Percentiles rank a stretch among this genome's conserved stretches.
phyloP scores from a whole-genome alignment of 2,888 invertebrate species.

The Galerucella calmariensis region DNA sequence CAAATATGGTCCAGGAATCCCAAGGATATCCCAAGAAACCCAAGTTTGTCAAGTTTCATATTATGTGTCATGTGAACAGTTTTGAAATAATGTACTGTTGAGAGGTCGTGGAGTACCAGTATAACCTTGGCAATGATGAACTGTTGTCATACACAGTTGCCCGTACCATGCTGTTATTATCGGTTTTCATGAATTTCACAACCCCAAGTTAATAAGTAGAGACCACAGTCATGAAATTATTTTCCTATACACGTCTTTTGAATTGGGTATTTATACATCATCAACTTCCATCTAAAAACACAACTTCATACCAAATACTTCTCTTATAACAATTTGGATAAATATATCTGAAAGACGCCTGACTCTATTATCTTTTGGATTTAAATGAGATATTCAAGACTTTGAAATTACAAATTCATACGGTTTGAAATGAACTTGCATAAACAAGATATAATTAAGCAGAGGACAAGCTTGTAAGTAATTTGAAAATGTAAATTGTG shows the following conservation, averaged over 20 bases:
- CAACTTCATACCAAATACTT: not conserved
- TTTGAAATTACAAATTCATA: slow-evolving; percentile 32
- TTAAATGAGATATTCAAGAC: slow-evolving; percentile 14
- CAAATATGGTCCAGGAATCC: too few species aligned
- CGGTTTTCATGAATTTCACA: too few species aligned
- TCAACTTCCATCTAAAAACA: slow-evolving; percentile 12
- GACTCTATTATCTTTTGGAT: slow-evolving; percentile 23
- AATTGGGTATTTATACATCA: not conserved
- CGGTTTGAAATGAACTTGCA: slow-evolving; percentile 28
- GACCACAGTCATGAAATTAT: too few species aligned
- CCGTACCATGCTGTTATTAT: too few species aligned
- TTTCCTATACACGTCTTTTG: not conserved
- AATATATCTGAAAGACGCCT: slow-evolving; percentile 11
- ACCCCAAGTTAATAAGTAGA: too few species aligned
- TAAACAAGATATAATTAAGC: slow-evolving; percentile 35
- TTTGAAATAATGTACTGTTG: too few species aligned
- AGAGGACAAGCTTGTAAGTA: slow-evolving; percentile 27
- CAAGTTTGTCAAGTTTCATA: too few species aligned
- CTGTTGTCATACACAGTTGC: too few species aligned
- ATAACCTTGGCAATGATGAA: too few species aligned
- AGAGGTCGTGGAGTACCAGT: too few species aligned
- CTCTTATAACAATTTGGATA: slow-evolving; percentile 19
- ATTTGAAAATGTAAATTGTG: slow-evolving; percentile 41
- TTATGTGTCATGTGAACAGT: too few species aligned
- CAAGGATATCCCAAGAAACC: too few species aligned